Evolutionary conservation across 53 echinoderm and acorn worm species (phyloP), one percentile per base, ranked within the genome.

Genomic region (Mesocentrotus franciscanus): DNA sequence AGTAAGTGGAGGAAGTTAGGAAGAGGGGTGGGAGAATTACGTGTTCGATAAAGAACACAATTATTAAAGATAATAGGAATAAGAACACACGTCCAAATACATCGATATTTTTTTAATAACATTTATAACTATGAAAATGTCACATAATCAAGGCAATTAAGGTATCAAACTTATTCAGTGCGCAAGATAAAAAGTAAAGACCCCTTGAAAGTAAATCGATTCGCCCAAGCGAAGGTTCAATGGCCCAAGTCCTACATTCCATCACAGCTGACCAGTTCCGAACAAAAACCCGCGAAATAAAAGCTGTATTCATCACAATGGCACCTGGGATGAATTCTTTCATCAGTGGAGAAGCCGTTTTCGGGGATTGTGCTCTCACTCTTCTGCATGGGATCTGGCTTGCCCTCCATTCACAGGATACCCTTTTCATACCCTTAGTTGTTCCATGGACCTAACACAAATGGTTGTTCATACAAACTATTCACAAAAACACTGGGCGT

Each of bases 211-310:
- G 60, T 20, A 32, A 93, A 78, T 93, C 81, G 93, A 93, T 60
- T 78, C 93, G 93, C 60, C 93, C 60, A 93, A 56, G 78, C 93
- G 66, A 93, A 93, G 93, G 93, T 93, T 93, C 93, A 93, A 93
- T 93, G 93, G 93, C 93, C 93, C 78, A 93, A 56, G 76, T 90
- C 55, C 93, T 61, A 90, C 96, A 96, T 96, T 96, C 96, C 96
- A 96, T 96, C 96, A 96, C 96, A 94, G 96, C 90, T 96, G 90
- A 96, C 72, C 94, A 94, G 96, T 94, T 96, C 93, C 76, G 96
- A 96, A 96, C 94, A 96, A 96, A 96, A 93, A 15, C 94, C 93
- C 96, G 96, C 93, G 94, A 96, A 96, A 96, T 94, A 90, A 95
- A 95, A 93, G 93, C 93, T 36, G 93, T 20, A 93, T 93, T 93